phyloP scores from a whole-genome alignment of 1,140 invertebrate genomes.

The Heliconius hermathena region DNA sequence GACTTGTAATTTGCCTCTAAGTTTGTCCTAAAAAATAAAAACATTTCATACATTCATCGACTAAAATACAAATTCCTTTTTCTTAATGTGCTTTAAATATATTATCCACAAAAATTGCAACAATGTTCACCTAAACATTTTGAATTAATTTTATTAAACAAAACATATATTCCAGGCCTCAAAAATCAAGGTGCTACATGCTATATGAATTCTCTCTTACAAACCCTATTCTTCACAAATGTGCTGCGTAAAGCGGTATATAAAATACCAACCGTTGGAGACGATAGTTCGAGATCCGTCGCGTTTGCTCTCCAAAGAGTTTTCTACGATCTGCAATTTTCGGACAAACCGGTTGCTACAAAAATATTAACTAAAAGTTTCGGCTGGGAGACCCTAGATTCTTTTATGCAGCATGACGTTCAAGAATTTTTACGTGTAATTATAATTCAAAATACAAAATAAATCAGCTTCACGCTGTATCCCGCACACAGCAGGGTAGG shows the following conservation, averaged over 20 bases:
- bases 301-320: slow-evolving; percentile 98
- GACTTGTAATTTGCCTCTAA: too few relatives aligned
- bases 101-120: too few relatives aligned
- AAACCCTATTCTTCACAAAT: slow-evolving; percentile 99
- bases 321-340: slow-evolving; percentile 99
- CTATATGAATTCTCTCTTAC: slow-evolving; percentile 99
- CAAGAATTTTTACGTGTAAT: slow-evolving; percentile 76
- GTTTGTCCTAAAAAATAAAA: too few relatives aligned
- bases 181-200: slow-evolving; percentile 99
- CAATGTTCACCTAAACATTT: too few relatives aligned
- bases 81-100: too few relatives aligned
- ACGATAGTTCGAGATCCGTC: slow-evolving; percentile 92
- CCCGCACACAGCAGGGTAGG: too few relatives aligned
- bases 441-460: too few relatives aligned
- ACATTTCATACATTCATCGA: too few relatives aligned
- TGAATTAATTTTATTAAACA: background rate
- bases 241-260: slow-evolving; percentile 95
- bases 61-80: too few relatives aligned
- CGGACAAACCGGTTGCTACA: slow-evolving; percentile 98
- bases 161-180: slow-evolving; percentile 84
- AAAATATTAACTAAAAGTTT: slow-evolving; percentile 99
- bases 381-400: slow-evolving; percentile 99
- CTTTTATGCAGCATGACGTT: slow-evolving; percentile 99
- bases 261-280: slow-evolving; percentile 99
- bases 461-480: too few relatives aligned